Evolutionary conservation across 2,113 vertebrate species (phyloP), one percentile per base, ranked within the genome.

Genomic region (Paralichthys olivaceus): DNA sequence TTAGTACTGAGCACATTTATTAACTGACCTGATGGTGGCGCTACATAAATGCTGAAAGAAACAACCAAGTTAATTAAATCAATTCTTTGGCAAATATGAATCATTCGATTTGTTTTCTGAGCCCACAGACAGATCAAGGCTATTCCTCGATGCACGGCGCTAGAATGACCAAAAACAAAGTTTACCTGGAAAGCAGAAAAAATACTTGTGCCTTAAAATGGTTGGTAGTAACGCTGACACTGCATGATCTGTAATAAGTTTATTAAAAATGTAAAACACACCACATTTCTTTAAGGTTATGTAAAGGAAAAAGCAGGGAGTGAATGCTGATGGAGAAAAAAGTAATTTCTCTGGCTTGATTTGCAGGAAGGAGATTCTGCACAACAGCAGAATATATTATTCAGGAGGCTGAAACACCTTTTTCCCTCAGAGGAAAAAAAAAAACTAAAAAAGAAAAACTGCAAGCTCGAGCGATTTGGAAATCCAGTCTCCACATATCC

Each of bases 401-500:
- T 83, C 77, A 81, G 58, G 49, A 83, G 17, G 40, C 63, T 80
- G 72, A 81, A 83, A 87, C 68, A 72, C 72, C 8, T 82, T 69
- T 74, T 34, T 53, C 19, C 60, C 67, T 75, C 12, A 20, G n/a
- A 57, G 72, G 47, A 55, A 25, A 29, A 23, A 49, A 45, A 75
- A 60, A 88, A 28, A 49, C 40, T 69, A 12, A 67, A n/a, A 37
- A 23, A 49, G 51, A 75, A 68, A 86, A 77, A 55, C 67, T 84
- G 87, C 83, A 86, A 58, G 49, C 79, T 72, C 66, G 37, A 85
- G 75, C 55, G 70, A 80, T 84, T 77, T 81, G 55, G 54, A 74
- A 86, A 89, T 85, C 75, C 75, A 79, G 63, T 56, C 15, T 55
- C 80, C 80, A 85, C 80, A 87, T 77, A 82, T 84, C 71, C 79